phyloP scores from a whole-genome alignment of 2,797 vertebrate species.

The Alfaro cultratus region DNA sequence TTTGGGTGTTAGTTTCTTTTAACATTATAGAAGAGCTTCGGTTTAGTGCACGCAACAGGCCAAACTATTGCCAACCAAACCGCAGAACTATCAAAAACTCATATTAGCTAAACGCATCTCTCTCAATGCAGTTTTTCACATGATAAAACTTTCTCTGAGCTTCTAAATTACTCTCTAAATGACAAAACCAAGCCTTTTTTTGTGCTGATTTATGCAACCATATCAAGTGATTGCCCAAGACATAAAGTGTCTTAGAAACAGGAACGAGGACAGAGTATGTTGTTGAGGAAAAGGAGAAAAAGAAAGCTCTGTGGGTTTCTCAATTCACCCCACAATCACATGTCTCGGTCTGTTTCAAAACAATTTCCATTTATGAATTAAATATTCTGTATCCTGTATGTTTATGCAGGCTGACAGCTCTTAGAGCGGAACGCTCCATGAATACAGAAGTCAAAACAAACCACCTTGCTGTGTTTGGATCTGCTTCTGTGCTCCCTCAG shows the following conservation, averaged over 20 bases:
- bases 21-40: not conserved
- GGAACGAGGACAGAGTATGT: not conserved
- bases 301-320: not conserved
- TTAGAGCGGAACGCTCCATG: too few species aligned
- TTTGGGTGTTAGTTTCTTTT: not conserved
- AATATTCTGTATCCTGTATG: not conserved
- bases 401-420: not conserved
- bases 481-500: not conserved
- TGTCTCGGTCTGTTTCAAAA: not conserved
- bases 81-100: not conserved
- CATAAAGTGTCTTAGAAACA: not conserved
- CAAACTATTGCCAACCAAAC: not conserved
- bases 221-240: not conserved
- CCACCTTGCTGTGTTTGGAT: not conserved
- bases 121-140: not conserved
- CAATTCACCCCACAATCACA: not conserved
- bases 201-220: not conserved
- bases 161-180: not conserved
- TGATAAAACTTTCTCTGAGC: not conserved
- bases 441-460: not conserved
- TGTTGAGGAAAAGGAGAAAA: not conserved
- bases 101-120: not conserved
- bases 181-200: not conserved
- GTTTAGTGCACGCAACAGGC: not conserved
- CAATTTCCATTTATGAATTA: not conserved